These are phyloP conservation scores for Crotalus horridus DNA, from an alignment of 2,113 vertebrate genomes.

Conservation along the genomic window DNA sequence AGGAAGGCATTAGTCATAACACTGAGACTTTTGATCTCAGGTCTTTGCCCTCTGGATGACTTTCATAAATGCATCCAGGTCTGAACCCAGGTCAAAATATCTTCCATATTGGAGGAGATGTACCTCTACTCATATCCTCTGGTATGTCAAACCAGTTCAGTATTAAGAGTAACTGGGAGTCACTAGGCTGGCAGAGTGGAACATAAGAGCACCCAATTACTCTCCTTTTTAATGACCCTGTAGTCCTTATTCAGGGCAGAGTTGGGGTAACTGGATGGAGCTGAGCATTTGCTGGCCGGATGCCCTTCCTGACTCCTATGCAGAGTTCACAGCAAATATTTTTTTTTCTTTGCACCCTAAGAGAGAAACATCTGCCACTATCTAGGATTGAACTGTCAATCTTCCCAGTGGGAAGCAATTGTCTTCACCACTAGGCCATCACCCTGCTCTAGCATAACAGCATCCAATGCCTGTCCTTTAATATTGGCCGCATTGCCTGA, in stretches of 20 bases:
- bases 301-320: not conserved
- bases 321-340: not conserved
- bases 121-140: not conserved
- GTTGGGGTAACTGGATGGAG: not conserved
- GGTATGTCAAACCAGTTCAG: not conserved
- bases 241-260: not conserved
- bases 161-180: not conserved
- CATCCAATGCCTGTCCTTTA: not conserved
- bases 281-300: not conserved
- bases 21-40: not conserved
- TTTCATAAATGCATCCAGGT: not conserved
- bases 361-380: not conserved
- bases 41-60: not conserved
- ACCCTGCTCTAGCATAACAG: not conserved
- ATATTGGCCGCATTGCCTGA: not conserved
- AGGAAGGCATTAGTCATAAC: not conserved
- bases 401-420: not conserved
- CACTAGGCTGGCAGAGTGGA: not conserved
- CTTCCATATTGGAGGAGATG: not conserved
- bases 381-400: not conserved
- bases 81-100: not conserved
- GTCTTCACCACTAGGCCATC: not conserved
- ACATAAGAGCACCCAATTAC: not conserved
- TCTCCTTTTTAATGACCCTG: not conserved
- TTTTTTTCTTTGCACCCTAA: not conserved